Evolutionary conservation across 2,797 vertebrate genomes (phyloP), one percentile per base, ranked within the genome.

Genomic region (Botia kubotai): DNA sequence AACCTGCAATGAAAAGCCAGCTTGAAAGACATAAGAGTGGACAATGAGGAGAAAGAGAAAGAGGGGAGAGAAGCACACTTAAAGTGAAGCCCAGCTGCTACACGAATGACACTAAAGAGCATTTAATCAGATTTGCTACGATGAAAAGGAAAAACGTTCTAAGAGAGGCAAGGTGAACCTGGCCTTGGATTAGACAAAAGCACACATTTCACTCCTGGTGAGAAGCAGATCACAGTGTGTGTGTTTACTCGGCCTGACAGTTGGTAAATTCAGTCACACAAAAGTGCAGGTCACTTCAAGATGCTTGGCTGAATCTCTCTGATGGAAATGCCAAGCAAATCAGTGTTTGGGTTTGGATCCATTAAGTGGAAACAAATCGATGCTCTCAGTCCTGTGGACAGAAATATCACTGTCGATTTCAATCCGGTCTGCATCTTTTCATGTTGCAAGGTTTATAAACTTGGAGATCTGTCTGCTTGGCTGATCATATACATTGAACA

Each of bases 181-280:
- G 63, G 75, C 63, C 75, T 77, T 77, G 63, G 75, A 14, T 43
- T 46, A 14, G 36, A 57, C 74, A 23, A 55, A 68, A 57, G 52
- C 16, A 26, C 29, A 17, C 2, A 0, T 43, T 63, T 55, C 8
- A 53, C 48, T 65, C 12, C 2, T 66, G 3, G 12, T 43, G 57
- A 62, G 57, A 4, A 74, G 16, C 2, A 16, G 23, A 62, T 62
- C 23, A 4, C 60, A 3, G 23, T 16, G 60, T 62, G 6, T 21
- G 52, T 39, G 62, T 76, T 76, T 67, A 67, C 74, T 39, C 29
- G 14, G 14, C 29, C 29, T 16, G 29, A 67, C 13, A 16, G 17
- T 39, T 66, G 62, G 62, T 66, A 39, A 76, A 66, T 76, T n/a
- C 46, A 53, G 43, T 8, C 13, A 2, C 26, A 50, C 60, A 75